A percentile compares a stretch with the other conserved stretches of the same genome.
phyloP scores from a whole-genome alignment of 2,888 invertebrate genomes.

The Polydrusus cervinus region DNA sequence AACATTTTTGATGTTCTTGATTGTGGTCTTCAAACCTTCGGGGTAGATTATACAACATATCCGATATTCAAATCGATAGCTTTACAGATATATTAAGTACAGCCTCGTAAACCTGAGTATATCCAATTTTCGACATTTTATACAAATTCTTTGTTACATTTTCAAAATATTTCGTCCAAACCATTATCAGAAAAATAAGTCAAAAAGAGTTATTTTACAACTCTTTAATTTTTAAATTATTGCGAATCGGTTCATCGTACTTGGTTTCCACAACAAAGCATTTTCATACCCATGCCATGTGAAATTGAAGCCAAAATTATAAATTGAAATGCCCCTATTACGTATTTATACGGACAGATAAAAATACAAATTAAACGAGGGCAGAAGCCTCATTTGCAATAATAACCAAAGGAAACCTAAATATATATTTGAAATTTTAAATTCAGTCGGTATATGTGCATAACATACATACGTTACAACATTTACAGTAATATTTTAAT shows the following conservation, averaged over 20 bases:
- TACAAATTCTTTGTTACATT: no score
- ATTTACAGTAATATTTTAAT: no score
- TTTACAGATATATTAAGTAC: no score
- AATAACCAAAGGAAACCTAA: background rate
- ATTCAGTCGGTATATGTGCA: background rate
- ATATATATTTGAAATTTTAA: slow-evolving; percentile 6
- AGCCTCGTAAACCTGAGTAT: no score
- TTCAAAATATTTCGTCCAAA: no score
- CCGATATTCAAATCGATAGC: no score
- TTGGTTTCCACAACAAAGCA: slow-evolving; percentile 34
- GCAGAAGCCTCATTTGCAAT: slow-evolving; percentile 13
- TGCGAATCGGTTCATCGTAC: slow-evolving; percentile 37
- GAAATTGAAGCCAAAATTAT: slow-evolving; percentile 42
- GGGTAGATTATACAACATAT: no score
- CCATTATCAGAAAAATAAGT: no score
- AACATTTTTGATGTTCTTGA: no score
- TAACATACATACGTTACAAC: background rate
- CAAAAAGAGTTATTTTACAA: background rate
- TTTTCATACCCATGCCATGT: slow-evolving; percentile 22
- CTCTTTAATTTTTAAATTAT: slow-evolving; percentile 2
- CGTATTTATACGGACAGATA: slow-evolving; percentile 37
- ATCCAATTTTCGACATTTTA: no score
- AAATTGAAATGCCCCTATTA: slow-evolving; percentile 38
- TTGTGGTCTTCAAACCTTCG: no score
- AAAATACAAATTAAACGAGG: slow-evolving; percentile 25